Evolutionary conservation across 2,888 invertebrate species (phyloP).

Genomic region (Nymphalis urticae): DNA sequence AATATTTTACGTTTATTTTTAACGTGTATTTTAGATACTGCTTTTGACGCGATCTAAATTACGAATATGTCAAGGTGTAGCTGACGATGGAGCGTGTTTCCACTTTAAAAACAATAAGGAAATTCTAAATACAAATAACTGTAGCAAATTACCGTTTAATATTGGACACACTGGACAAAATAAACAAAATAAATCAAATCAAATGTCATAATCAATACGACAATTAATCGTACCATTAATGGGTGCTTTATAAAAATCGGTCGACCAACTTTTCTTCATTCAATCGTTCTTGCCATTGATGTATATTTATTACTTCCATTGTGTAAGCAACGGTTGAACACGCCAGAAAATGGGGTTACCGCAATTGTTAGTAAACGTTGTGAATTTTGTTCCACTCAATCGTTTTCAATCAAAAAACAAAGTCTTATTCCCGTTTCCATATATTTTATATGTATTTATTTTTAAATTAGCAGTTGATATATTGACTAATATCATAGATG

Average conservation of each 20-base stretch:
- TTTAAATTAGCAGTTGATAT: not conserved
- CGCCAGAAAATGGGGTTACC: constrained; percentile 42
- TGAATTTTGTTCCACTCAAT: constrained; percentile 14
- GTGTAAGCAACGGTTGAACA: constrained; percentile 46
- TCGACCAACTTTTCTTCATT: constrained; percentile 29
- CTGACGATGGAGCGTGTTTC: no score
- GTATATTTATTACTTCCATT: constrained; percentile 49
- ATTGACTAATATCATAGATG: no score
- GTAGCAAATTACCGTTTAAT: no score
- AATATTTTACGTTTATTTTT: no score
- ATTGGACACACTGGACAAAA: not conserved
- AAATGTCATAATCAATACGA: not conserved
- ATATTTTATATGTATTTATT: not conserved
- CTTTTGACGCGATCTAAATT: no score
- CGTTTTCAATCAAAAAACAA: constrained; percentile 5
- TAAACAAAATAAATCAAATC: not conserved
- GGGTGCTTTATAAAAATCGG: constrained; percentile 20
- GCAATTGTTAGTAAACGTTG: constrained; percentile 35
- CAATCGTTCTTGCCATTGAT: constrained; percentile 41
- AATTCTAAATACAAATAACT: no score
- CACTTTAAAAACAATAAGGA: no score
- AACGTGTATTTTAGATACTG: no score
- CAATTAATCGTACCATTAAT: not conserved
- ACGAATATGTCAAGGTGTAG: no score
- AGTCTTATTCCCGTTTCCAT: not conserved